A percentile compares a stretch with the other conserved stretches of the same genome.
These are phyloP conservation scores for human DNA, from an alignment of 2,113 vertebrate genomes.

Conservation along the genomic window DNA sequence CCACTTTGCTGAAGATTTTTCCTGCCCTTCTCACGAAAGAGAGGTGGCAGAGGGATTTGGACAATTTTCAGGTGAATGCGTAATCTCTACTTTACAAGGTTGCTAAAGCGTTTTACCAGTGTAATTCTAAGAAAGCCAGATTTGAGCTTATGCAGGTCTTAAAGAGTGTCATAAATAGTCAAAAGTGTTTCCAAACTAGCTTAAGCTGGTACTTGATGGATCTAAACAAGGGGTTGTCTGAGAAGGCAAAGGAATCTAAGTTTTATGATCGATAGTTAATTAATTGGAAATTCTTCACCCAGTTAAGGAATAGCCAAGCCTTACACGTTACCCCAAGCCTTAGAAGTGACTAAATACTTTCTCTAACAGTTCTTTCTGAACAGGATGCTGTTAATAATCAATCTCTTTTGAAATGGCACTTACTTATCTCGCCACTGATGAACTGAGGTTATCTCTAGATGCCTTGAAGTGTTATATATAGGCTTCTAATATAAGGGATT, in stretches of 20 bases:
- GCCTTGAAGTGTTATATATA: neutral
- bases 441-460: neutral
- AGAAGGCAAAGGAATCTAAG: neutral
- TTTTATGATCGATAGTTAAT: slow-evolving; percentile 52
- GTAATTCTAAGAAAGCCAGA: slow-evolving; percentile 24
- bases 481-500: neutral
- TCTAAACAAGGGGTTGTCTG: neutral
- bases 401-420: neutral
- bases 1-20: neutral
- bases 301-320: neutral
- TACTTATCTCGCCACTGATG: neutral
- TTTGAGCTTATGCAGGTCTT: neutral
- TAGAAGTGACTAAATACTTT: neutral
- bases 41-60: neutral
- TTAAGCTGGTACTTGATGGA: neutral
- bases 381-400: slow-evolving; percentile 50
- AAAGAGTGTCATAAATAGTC: neutral
- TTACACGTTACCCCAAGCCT: neutral
- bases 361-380: neutral
- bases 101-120: neutral
- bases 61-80: neutral
- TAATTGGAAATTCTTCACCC: slow-evolving; percentile 44
- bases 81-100: neutral
- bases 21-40: neutral
- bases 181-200: neutral